Percentiles rank a stretch among this genome's conserved stretches.
phyloP scores from a whole-genome alignment of 2,113 vertebrate genomes.

The Osmerus mordax region DNA sequence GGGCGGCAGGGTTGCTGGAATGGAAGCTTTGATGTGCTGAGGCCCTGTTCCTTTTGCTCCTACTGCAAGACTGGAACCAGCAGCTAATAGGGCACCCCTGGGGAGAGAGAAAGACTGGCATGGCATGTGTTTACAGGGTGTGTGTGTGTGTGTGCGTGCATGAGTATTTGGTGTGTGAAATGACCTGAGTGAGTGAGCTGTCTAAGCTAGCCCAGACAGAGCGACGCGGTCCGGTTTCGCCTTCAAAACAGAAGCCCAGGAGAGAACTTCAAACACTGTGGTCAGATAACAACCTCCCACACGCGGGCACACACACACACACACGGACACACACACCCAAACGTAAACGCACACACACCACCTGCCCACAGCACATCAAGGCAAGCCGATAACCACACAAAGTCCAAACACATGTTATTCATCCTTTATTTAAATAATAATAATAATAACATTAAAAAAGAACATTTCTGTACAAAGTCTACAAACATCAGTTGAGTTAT shows the following conservation, averaged over 20 bases:
- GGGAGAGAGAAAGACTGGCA: not conserved
- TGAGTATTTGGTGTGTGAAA: not conserved
- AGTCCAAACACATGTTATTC: conserved; percentile 57
- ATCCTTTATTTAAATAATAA: conserved; percentile 97
- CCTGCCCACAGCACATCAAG: conserved; percentile 9
- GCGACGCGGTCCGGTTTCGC: not conserved
- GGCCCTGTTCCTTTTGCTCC: conserved; percentile 7
- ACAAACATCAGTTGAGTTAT: conserved; percentile 91
- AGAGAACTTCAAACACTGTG: conserved; percentile 7
- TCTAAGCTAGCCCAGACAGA: conserved; percentile 16
- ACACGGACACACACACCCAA: conserved; percentile 13
- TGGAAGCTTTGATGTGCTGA: not conserved
- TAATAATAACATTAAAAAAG: conserved; percentile 90
- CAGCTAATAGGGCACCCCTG: not conserved
- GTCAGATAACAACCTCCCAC: not conserved
- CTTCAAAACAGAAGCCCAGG: conserved; percentile 9
- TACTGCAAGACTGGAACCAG: not conserved
- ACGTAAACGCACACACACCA: conserved; percentile 9
- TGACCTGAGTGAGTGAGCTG: not conserved
- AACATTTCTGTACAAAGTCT: conserved; percentile 96
- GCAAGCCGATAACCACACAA: conserved; percentile 4
- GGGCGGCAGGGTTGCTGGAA: too few relatives aligned
- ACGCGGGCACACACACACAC: conserved; percentile 19
- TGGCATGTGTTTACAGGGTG: conserved; percentile 11
- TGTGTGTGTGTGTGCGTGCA: conserved; percentile 11